A percentile compares a stretch with the other conserved stretches of the same genome.
Evolutionary conservation across 2,888 invertebrate species (phyloP).

Genomic region (Dinocampus coccinellae): DNA sequence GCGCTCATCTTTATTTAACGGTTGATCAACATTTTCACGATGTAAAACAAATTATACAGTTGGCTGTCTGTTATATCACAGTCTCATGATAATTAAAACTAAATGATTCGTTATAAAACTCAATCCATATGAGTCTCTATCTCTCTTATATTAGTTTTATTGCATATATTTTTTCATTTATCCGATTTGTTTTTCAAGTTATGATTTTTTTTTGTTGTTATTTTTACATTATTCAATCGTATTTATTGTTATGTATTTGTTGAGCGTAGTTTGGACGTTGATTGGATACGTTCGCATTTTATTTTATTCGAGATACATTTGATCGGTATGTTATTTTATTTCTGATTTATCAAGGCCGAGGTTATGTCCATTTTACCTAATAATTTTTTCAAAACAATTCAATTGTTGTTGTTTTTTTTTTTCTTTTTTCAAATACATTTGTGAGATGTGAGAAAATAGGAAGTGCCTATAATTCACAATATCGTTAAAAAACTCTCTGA

Average conservation of each 20-base stretch:
- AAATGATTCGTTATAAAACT: conserved; percentile 52
- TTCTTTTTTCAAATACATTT: too few relatives aligned
- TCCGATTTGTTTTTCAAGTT: not conserved
- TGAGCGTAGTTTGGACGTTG: not conserved
- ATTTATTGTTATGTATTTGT: not conserved
- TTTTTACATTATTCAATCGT: not conserved
- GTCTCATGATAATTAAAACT: conserved; percentile 62
- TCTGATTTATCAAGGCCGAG: too few relatives aligned
- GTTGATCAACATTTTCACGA: conserved; percentile 44
- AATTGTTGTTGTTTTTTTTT: not conserved
- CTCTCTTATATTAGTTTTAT: conserved; percentile 6
- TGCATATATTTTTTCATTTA: not conserved
- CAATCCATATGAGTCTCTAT: conserved; percentile 39
- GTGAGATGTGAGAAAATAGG: not conserved
- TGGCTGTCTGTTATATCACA: conserved; percentile 58
- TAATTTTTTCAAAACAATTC: too few relatives aligned
- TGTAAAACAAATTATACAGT: conserved; percentile 58
- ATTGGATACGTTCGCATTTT: not conserved
- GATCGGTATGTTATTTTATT: too few relatives aligned
- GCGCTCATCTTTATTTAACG: conserved; percentile 51
- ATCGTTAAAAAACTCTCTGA: not conserved
- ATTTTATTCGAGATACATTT: too few relatives aligned
- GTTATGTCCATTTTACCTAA: too few relatives aligned
- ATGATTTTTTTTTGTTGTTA: not conserved
- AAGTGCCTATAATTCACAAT: not conserved